Evolutionary conservation across 2,888 invertebrate genomes (phyloP), one percentile per base, ranked within the genome.

Genomic region (Lepidochrysops patricia): DNA sequence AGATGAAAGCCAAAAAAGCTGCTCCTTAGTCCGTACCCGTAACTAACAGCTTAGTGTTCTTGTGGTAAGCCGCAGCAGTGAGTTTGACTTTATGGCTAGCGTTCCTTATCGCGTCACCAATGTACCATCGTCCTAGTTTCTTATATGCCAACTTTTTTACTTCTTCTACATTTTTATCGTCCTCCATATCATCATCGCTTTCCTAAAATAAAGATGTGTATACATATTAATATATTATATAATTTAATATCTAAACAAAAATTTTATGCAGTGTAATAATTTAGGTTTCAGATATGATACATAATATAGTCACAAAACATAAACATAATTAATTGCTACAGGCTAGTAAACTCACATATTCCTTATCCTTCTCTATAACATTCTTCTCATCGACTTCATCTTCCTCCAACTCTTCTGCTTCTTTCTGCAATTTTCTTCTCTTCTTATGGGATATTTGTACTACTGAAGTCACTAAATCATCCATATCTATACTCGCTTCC

Each of bases 11-110:
- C n/a, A n/a, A 35, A 6, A 52, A 43, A 15, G 13, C 13, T 58
- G 37, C 4, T 2, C n/a, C 9, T 27, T 13, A 3, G 27, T 29
- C 0, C 7, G 1, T 1, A 91, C 91, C 91, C 34, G 95, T 94
- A 0, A 98, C 95, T 60, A 99, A 85, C 66, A 99, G 91, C 76
- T 93, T 94, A 0, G 93, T 93, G 1, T 91, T 88, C 66, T 92
- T 92, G 77, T 98, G 96, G 80, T 96, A 99, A 52, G 95, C 93
- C 0, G 95, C 94, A 0, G 97, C 92, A 0, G 97, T 95, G 0
- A 99, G 80, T 59, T 90, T 81, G 0, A 93, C 93, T 64, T 92
- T 90, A 50, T 84, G 87, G 67, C 92, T 81, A 12, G 91, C 90
- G 73, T 92, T 93, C 23, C 92, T 87, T 0, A 93, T 91, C 27